Percentiles rank a stretch among this genome's conserved stretches.
phyloP scores from a whole-genome alignment of 2,797 vertebrate genomes.

The Cheirogaleus major region DNA sequence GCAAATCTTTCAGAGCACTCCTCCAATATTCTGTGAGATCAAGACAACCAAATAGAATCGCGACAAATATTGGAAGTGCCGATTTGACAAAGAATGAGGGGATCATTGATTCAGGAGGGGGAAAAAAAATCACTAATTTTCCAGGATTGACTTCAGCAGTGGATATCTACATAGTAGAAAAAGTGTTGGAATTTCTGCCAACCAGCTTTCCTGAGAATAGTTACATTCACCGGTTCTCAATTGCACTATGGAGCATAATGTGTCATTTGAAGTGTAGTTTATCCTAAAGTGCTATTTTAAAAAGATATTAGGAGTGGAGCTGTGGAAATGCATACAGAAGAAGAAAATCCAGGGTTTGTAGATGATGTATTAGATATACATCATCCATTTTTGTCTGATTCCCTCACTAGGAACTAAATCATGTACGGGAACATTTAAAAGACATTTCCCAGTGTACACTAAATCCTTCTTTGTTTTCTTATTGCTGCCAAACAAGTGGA shows the following conservation, averaged over 20 bases:
- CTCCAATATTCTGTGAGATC: slow-evolving; percentile 57
- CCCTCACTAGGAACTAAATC: slow-evolving; percentile 8
- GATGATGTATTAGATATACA: slow-evolving; percentile 25
- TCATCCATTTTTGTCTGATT: slow-evolving; percentile 29
- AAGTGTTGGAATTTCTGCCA: slow-evolving; percentile 56
- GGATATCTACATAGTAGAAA: slow-evolving; percentile 18
- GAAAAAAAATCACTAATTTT: slow-evolving; percentile 59
- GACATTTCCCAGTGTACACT: slow-evolving; percentile 40
- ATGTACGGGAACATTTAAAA: slow-evolving; percentile 52
- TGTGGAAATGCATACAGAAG: slow-evolving; percentile 54
- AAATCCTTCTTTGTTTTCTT: slow-evolving; percentile 72
- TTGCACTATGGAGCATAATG: not conserved
- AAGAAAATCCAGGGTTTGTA: slow-evolving; percentile 40
- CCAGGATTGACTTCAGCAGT: slow-evolving; percentile 70
- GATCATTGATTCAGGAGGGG: slow-evolving; percentile 58
- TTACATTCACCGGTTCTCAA: slow-evolving; percentile 74
- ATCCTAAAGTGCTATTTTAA: slow-evolving; percentile 48
- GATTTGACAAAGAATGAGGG: slow-evolving; percentile 61
- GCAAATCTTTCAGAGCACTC: slow-evolving; percentile 55
- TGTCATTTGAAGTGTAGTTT: slow-evolving; percentile 53
- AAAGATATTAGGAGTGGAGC: slow-evolving; percentile 55
- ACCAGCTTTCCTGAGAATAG: not conserved
- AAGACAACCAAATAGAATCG: slow-evolving; percentile 46
- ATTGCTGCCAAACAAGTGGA: slow-evolving; percentile 60
- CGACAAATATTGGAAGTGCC: slow-evolving; percentile 7